A percentile compares a stretch with the other conserved stretches of the same genome.
Evolutionary conservation across 2,113 vertebrate species (phyloP).

Genomic region (Vulpes vulpes): DNA sequence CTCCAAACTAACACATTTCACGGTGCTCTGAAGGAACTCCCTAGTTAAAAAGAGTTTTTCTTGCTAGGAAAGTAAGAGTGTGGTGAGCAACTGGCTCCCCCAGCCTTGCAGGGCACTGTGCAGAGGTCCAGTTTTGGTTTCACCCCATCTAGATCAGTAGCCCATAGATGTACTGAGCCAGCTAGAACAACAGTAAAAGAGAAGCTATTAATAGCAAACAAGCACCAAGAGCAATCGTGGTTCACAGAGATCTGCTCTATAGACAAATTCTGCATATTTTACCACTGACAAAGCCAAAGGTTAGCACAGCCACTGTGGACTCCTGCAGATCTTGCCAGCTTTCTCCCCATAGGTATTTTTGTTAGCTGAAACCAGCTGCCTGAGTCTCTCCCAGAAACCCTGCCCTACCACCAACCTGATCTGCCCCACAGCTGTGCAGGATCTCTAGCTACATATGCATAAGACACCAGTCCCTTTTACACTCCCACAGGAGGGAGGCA

Average conservation of each 20-base stretch:
- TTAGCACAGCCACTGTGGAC: background rate
- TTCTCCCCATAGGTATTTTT: background rate
- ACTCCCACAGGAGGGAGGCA: background rate
- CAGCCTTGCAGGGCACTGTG: background rate
- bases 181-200: background rate
- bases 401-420: background rate
- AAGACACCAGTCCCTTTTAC: background rate
- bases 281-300: background rate
- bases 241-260: background rate
- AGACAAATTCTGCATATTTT: background rate
- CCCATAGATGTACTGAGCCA: background rate
- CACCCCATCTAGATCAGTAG: background rate
- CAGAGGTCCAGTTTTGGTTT: background rate
- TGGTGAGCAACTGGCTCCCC: background rate
- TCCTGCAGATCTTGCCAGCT: background rate
- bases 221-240: background rate
- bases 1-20: background rate
- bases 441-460: background rate
- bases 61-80: background rate
- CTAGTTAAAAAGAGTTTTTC: background rate
- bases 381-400: background rate
- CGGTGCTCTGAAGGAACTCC: background rate
- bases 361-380: background rate
- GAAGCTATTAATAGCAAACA: constrained; percentile 5
- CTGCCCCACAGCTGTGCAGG: background rate